Percentiles rank a stretch among this genome's conserved stretches.
Conservation (phyloP, 2,888 invertebrate genomes). For the Phyllotreta striolata region DNA sequence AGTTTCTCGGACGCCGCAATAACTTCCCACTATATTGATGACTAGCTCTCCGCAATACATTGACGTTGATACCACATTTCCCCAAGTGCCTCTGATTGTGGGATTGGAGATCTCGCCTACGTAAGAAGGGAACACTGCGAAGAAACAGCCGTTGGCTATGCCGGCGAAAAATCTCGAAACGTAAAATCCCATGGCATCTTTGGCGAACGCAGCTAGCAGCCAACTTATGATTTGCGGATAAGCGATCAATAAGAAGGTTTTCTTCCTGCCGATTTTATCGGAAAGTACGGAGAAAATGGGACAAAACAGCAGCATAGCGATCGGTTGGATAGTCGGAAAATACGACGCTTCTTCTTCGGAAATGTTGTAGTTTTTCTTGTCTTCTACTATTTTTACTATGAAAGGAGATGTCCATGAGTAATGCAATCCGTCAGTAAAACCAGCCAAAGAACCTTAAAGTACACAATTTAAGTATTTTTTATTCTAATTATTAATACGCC, state of each 20-base stretch:
- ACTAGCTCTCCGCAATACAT: slow-evolving; percentile 50
- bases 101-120: slow-evolving; percentile 53
- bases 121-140: slow-evolving; percentile 50
- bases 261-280: slow-evolving; percentile 51
- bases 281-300: slow-evolving; percentile 48
- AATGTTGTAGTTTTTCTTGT: slow-evolving; percentile 49
- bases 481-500: no score
- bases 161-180: slow-evolving; percentile 49
- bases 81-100: slow-evolving; percentile 52
- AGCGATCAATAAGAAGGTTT: slow-evolving; percentile 46
- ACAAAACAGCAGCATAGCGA: slow-evolving; percentile 46
- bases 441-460: slow-evolving; percentile 41
- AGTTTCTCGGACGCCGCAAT: slow-evolving; percentile 63
- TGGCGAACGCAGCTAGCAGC: slow-evolving; percentile 45
- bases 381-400: slow-evolving; percentile 51
- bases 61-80: slow-evolving; percentile 47
- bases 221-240: slow-evolving; percentile 49
- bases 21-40: slow-evolving; percentile 65
- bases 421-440: slow-evolving; percentile 45
- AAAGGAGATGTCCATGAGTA: slow-evolving; percentile 55
- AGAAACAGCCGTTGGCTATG: slow-evolving; percentile 49
- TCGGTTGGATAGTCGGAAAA: slow-evolving; percentile 52
- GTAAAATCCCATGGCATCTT: slow-evolving; percentile 50
- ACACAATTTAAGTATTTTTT: slow-evolving; percentile 7
- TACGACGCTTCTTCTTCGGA: slow-evolving; percentile 54